Conservation (phyloP, 2,888 invertebrate species). For the Standfussiana lucernea region DNA sequence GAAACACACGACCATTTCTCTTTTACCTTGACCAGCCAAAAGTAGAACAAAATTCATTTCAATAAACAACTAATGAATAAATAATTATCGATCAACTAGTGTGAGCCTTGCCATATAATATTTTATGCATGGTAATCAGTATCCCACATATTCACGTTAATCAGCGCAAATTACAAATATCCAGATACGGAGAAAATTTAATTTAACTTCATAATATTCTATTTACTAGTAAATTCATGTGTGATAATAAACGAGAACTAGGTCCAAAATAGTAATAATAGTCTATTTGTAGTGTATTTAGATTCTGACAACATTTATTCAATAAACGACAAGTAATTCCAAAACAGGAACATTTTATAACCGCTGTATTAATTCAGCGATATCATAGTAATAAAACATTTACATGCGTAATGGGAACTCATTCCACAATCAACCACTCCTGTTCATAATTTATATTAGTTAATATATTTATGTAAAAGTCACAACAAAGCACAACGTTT, state of each 20-base stretch:
- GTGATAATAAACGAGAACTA: constrained; percentile 8
- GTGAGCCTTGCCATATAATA: background rate
- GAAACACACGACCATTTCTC: background rate
- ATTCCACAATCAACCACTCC: constrained; percentile 62
- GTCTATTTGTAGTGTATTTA: constrained; percentile 12
- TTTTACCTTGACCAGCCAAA: background rate
- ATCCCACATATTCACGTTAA: constrained; percentile 13
- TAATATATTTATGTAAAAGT: constrained; percentile 74
- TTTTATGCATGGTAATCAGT: background rate
- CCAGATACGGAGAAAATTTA: background rate
- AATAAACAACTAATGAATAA: background rate
- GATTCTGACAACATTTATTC: constrained; percentile 34
- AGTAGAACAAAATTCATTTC: background rate
- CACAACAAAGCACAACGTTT: constrained; percentile 77
- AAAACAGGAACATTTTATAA: constrained; percentile 36
- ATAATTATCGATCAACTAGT: background rate
- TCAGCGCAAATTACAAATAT: constrained; percentile 8
- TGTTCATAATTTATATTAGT: constrained; percentile 64
- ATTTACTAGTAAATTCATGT: constrained; percentile 16
- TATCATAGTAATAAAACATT: constrained; percentile 39
- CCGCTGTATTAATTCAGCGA: constrained; percentile 14
- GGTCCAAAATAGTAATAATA: constrained; percentile 16
- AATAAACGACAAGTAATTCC: constrained; percentile 19
- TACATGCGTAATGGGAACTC: constrained; percentile 57
- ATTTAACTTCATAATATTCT: constrained; percentile 6